Evolutionary conservation across 2,888 invertebrate species (phyloP).

Genomic region (Troilus luridus): DNA sequence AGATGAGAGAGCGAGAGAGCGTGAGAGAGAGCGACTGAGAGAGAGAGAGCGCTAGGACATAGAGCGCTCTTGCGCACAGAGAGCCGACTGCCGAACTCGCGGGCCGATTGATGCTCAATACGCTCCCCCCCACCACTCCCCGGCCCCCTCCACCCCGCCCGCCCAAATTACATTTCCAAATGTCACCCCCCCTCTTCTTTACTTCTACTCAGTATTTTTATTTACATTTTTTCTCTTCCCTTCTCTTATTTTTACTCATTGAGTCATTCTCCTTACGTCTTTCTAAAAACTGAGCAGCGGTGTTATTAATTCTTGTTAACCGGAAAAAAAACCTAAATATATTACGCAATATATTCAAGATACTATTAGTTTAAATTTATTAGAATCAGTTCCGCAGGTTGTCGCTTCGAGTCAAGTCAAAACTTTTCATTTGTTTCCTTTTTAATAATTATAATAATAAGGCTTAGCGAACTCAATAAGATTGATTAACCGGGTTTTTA

Average conservation of each 20-base stretch:
- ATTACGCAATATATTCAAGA: too few species aligned
- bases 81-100: constrained; percentile 67
- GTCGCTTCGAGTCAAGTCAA: too few species aligned
- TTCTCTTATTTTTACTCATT: constrained; percentile 55
- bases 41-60: constrained; percentile 33
- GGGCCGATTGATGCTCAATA: constrained; percentile 66
- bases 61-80: constrained; percentile 65
- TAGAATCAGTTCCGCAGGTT: too few species aligned
- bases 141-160: constrained; percentile 63
- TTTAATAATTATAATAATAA: too few species aligned
- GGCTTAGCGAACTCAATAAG: too few species aligned
- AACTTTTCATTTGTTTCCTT: too few species aligned
- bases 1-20: not conserved
- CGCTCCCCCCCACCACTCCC: constrained; percentile 66
- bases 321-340: not conserved
- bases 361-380: too few species aligned
- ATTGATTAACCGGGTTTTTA: too few species aligned
- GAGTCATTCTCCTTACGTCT: constrained; percentile 46
- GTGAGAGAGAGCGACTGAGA: constrained; percentile 11
- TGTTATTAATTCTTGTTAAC: not conserved
- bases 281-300: not conserved
- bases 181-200: constrained; percentile 58
- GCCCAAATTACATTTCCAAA: constrained; percentile 58
- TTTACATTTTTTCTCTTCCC: constrained; percentile 56
- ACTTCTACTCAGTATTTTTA: constrained; percentile 57